phyloP scores from a whole-genome alignment of 2,113 vertebrate species.

The Coptodon rendalli region DNA sequence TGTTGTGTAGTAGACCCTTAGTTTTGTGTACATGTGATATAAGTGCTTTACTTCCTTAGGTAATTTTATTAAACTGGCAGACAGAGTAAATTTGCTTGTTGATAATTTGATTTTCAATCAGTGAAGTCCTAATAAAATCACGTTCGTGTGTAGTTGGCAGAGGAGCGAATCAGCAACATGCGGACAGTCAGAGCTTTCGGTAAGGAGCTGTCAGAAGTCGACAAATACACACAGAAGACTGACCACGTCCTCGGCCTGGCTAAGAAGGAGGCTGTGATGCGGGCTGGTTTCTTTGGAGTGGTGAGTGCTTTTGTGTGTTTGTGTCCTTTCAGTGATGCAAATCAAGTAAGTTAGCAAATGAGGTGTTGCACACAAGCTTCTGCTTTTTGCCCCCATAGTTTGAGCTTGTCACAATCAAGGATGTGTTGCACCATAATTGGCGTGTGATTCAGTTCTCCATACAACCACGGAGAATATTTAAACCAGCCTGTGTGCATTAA shows the following conservation, averaged over 20 bases:
- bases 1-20: background rate
- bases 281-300: conserved; percentile 88
- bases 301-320: conserved; percentile 68
- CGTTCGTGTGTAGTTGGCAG: conserved; percentile 77
- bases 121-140: background rate
- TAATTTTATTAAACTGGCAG: background rate
- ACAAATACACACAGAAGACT: conserved; percentile 75
- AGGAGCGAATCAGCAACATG: conserved; percentile 93
- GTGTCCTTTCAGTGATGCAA: background rate
- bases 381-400: background rate
- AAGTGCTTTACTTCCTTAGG: background rate
- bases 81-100: background rate
- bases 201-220: conserved; percentile 84
- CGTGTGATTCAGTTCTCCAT: background rate
- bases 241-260: conserved; percentile 80
- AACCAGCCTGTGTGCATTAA: background rate
- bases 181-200: conserved; percentile 93
- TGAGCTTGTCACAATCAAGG: background rate
- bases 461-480: background rate
- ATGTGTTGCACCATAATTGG: background rate
- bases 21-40: background rate
- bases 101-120: background rate
- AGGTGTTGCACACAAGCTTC: conserved; percentile 21
- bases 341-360: background rate
- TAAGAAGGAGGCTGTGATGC: conserved; percentile 79